phyloP scores from a whole-genome alignment of 1,140 invertebrate species.

The Psilanteris sp. region DNA sequence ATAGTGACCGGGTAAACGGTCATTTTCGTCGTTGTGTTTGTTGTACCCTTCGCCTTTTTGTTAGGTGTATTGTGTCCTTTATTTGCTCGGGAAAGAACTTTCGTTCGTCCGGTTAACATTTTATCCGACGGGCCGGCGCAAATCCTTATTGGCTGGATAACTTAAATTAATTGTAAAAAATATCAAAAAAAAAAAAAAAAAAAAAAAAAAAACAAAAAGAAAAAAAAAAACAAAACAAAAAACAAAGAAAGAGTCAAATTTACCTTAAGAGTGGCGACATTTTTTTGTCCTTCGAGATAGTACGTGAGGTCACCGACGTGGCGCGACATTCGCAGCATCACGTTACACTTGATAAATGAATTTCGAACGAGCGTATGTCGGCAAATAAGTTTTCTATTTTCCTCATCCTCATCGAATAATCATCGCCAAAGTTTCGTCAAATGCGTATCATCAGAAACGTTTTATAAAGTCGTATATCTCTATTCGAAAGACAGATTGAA shows the following conservation, averaged over 20 bases:
- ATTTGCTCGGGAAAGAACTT: too few species aligned
- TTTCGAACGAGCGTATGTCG: slow-evolving; percentile 51
- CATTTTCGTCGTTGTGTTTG: too few species aligned
- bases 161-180: too few species aligned
- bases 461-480: slow-evolving; percentile 57
- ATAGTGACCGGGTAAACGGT: too few species aligned
- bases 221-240: too few species aligned
- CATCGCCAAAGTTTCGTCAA: slow-evolving; percentile 47
- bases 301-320: slow-evolving; percentile 37
- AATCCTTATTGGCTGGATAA: too few species aligned
- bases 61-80: too few species aligned
- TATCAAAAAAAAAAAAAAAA: too few species aligned
- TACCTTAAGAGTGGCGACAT: slow-evolving; percentile 21
- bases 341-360: slow-evolving; percentile 42
- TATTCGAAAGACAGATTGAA: slow-evolving; percentile 57
- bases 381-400: slow-evolving; percentile 46
- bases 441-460: slow-evolving; percentile 37
- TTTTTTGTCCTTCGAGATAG: slow-evolving; percentile 12
- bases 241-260: slow-evolving; percentile 49
- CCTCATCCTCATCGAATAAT: slow-evolving; percentile 52
- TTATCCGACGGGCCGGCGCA: too few species aligned
- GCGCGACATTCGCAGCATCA: slow-evolving; percentile 27
- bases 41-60: too few species aligned
- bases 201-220: too few species aligned
- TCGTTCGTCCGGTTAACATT: too few species aligned